Evolutionary conservation across 1,140 invertebrate genomes (phyloP).

Genomic region (Drosophila kikkawai): DNA sequence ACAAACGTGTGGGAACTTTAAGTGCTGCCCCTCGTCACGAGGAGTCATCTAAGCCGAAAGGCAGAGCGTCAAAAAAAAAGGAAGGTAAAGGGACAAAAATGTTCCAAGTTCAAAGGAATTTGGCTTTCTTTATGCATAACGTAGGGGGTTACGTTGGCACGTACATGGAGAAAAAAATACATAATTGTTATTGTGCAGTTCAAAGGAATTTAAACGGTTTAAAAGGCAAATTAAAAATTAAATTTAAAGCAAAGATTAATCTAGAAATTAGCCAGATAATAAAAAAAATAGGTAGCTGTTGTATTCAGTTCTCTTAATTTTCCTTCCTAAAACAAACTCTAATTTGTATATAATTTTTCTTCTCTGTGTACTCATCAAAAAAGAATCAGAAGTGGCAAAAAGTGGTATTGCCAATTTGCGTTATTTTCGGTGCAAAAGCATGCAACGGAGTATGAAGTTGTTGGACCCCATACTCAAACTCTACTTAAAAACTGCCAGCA

Average conservation of each 20-base stretch:
- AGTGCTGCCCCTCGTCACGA: constrained; percentile 77
- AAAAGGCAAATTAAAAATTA: too few species aligned
- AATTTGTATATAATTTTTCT: not conserved
- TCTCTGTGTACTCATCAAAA: constrained; percentile 66
- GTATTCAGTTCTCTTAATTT: not conserved
- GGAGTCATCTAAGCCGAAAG: constrained; percentile 68
- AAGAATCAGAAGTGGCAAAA: constrained; percentile 70
- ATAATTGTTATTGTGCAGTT: not conserved
- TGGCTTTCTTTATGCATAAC: constrained; percentile 58
- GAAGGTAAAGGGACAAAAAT: constrained; percentile 49
- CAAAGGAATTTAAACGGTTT: not conserved
- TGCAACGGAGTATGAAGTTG: constrained; percentile 37
- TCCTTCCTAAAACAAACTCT: not conserved
- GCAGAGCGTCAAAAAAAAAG: constrained; percentile 51
- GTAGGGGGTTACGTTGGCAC: constrained; percentile 43
- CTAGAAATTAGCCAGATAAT: too few species aligned
- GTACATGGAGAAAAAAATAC: constrained; percentile 3
- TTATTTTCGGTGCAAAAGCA: constrained; percentile 28
- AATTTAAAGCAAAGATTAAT: not conserved
- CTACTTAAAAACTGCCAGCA: constrained; percentile 44
- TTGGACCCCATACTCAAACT: constrained; percentile 21
- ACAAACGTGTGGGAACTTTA: constrained; percentile 74
- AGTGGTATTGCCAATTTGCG: constrained; percentile 78
- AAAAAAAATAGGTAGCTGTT: too few species aligned
- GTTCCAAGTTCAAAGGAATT: constrained; percentile 74